Conservation (phyloP, 1,140 invertebrate genomes). For the Homarus americanus region DNA sequence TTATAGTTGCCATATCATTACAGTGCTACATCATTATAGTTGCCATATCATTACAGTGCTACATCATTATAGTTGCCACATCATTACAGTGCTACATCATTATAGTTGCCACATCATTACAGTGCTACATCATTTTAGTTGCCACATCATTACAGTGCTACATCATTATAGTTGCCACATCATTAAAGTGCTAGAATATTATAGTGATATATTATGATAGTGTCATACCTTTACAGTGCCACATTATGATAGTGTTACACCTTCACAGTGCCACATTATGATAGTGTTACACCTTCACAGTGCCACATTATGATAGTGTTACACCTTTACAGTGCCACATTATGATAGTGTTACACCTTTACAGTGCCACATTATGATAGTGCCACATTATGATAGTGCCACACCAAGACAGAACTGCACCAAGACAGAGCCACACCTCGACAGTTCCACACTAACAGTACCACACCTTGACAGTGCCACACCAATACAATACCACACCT, state of each 20-base stretch:
- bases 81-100: too few relatives aligned
- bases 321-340: not conserved
- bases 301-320: not conserved
- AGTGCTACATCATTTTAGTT: too few relatives aligned
- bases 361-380: too few relatives aligned
- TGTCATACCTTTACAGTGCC: not conserved
- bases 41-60: too few relatives aligned
- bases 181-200: too few relatives aligned
- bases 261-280: not conserved
- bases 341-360: not conserved
- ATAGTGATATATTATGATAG: too few relatives aligned
- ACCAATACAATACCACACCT: not conserved
- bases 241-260: not conserved
- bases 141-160: too few relatives aligned
- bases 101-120: too few relatives aligned
- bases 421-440: not conserved
- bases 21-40: too few relatives aligned
- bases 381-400: not conserved
- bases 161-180: too few relatives aligned
- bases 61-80: too few relatives aligned
- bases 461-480: not conserved
- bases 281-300: not conserved
- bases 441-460: not conserved
- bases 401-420: not conserved
- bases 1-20: too few relatives aligned